These are phyloP conservation scores for Eupeodes corollae DNA, from an alignment of 1,140 invertebrate species.

Conservation along the genomic window DNA sequence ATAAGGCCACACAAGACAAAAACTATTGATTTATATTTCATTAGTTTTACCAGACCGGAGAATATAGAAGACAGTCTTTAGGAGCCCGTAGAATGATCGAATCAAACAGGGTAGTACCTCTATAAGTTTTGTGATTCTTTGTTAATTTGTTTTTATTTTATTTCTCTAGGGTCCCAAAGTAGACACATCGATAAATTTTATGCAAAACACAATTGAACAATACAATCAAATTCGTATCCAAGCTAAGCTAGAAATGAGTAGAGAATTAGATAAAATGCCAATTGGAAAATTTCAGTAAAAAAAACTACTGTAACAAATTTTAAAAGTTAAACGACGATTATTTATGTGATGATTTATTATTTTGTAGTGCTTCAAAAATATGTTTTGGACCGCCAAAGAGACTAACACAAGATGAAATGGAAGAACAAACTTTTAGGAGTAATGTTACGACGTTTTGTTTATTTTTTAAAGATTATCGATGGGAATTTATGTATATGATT, in stretches of 20 bases:
- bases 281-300: constrained; percentile 35
- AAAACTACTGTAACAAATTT: no score
- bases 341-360: not conserved
- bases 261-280: constrained; percentile 36
- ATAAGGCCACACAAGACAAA: constrained; percentile 38
- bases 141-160: not conserved
- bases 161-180: not conserved
- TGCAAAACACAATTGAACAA: constrained; percentile 35
- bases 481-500: constrained; percentile 28
- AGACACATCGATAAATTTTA: constrained; percentile 19
- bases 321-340: not conserved
- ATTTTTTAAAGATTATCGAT: constrained; percentile 29
- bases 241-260: constrained; percentile 37
- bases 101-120: not conserved
- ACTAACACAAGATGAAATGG: constrained; percentile 30
- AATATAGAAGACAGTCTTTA: not conserved
- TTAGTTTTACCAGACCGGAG: not conserved
- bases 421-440: constrained; percentile 29
- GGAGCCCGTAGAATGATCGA: constrained; percentile 6
- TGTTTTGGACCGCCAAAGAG: constrained; percentile 22
- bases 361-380: constrained; percentile 17
- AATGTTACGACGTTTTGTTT: constrained; percentile 32
- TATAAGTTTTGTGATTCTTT: not conserved
- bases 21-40: constrained; percentile 9
- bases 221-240: constrained; percentile 37